Evolutionary conservation across 2,797 vertebrate species (phyloP), one percentile per base, ranked within the genome.

Genomic region (Microctenopoma steveboyesi): DNA sequence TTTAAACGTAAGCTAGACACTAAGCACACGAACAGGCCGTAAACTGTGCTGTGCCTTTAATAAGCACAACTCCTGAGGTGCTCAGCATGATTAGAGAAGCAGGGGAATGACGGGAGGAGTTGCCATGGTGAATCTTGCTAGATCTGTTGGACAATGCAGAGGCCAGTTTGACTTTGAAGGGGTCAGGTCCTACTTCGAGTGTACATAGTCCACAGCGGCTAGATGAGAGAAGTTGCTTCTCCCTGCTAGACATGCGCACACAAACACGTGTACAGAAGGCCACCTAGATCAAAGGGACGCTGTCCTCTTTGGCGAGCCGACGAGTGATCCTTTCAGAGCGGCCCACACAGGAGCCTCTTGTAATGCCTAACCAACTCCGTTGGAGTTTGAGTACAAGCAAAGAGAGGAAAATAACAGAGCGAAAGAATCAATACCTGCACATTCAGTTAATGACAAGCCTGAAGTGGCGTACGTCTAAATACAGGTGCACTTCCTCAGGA

Each of bases 281-380:
- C 4, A 51, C 67, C 42, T 51, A 83, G 87, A 91, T 92, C 89
- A 92, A 90, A 91, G 82, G 74, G 73, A 80, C 47, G 72, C 88
- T 90, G 86, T 88, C 84, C 80, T 90, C 85, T 89, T 86, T 90
- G 87, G 86, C 86, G 89, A 67, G 57, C 84, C 79, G 82, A 86
- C 79, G 85, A 91, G 84, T 83, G 88, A 90, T 89, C 88, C 84
- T 88, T 88, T 90, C 86, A 86, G 82, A 62, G 83, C 85, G 79
- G 76, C 81, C 78, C 86, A 88, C 87, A 88, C 85, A 88, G 85
- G 81, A 88, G 72, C 78, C 88, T 84, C 83, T 91, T 91, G 88
- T 90, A 84, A 88, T 82, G 81, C 79, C 54, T 53, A 79, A 75
- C 69, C 60, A 82, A 82, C 80, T 84, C 87, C 90, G 86, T 88